These are phyloP conservation scores for Drosophila anomalata DNA, from an alignment of 2,888 invertebrate genomes.

Conservation along the genomic window DNA sequence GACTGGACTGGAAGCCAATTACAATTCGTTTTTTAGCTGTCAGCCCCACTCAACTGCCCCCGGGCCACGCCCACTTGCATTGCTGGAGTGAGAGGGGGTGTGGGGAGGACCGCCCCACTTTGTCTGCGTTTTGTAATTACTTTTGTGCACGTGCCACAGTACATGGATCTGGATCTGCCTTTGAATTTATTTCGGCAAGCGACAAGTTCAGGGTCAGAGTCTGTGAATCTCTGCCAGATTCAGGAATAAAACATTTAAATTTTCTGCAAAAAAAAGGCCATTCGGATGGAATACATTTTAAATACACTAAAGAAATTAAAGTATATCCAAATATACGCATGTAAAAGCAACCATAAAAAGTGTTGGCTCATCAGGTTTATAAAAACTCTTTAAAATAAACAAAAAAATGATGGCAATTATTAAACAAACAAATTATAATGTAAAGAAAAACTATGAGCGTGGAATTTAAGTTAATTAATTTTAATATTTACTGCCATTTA, in stretches of 20 bases:
- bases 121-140: conserved; percentile 74
- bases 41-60: conserved; percentile 36
- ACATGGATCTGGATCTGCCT: conserved; percentile 32
- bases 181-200: conserved; percentile 36
- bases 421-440: conserved; percentile 2
- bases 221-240: conserved; percentile 22
- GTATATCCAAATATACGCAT: neutral
- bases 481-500: conserved; percentile 35
- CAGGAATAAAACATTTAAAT: conserved; percentile 30
- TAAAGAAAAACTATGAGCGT: neutral
- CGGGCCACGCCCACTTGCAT: conserved; percentile 38
- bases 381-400: neutral
- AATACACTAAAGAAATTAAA: neutral
- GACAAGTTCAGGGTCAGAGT: conserved; percentile 65
- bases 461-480: conserved; percentile 34
- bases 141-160: conserved; percentile 70
- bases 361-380: neutral
- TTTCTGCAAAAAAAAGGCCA: neutral
- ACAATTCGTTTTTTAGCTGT: conserved; percentile 65
- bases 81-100: too few species aligned
- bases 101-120: conserved; percentile 31
- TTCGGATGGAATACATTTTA: neutral
- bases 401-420: neutral
- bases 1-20: conserved; percentile 53
- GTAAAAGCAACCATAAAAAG: neutral